These are phyloP conservation scores for Aleiodes leptofemur DNA, from an alignment of 2,888 invertebrate species.

Conservation along the genomic window DNA sequence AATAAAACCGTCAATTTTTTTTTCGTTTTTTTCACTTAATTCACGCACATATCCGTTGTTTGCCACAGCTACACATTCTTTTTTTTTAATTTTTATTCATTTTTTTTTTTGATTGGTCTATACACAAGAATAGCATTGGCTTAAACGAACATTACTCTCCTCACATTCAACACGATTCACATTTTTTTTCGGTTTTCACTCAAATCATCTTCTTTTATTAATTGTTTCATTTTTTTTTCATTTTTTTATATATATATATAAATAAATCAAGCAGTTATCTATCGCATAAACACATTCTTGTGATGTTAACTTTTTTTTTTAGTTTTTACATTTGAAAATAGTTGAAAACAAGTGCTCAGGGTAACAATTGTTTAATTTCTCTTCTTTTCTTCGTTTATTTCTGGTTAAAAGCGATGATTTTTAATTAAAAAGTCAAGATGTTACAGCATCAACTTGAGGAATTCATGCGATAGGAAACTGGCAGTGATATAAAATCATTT, in stretches of 20 bases:
- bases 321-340: conserved; percentile 1
- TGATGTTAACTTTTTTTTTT: background rate
- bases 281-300: conserved; percentile 5
- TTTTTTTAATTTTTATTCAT: conserved; percentile 43
- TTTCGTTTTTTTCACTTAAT: conserved; percentile 4
- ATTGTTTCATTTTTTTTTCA: conserved; percentile 24
- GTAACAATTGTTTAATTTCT: conserved; percentile 2
- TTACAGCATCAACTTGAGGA: background rate
- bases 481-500: conserved; percentile 30
- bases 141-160: conserved; percentile 60
- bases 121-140: conserved; percentile 66
- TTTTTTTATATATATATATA: conserved; percentile 9
- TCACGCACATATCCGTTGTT: conserved; percentile 51
- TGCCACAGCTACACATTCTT: conserved; percentile 61
- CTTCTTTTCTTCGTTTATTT: background rate
- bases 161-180: conserved; percentile 66
- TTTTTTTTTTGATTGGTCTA: conserved; percentile 65
- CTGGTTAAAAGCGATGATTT: conserved; percentile 5
- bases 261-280: conserved; percentile 13
- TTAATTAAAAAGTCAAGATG: conserved; percentile 29
- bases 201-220: background rate
- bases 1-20: conserved; percentile 54
- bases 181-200: conserved; percentile 41
- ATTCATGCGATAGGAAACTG: conserved; percentile 14
- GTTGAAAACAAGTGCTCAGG: conserved; percentile 4